Conservation (phyloP, 2,797 vertebrate genomes). For the Lepilemur ruficaudatus region DNA sequence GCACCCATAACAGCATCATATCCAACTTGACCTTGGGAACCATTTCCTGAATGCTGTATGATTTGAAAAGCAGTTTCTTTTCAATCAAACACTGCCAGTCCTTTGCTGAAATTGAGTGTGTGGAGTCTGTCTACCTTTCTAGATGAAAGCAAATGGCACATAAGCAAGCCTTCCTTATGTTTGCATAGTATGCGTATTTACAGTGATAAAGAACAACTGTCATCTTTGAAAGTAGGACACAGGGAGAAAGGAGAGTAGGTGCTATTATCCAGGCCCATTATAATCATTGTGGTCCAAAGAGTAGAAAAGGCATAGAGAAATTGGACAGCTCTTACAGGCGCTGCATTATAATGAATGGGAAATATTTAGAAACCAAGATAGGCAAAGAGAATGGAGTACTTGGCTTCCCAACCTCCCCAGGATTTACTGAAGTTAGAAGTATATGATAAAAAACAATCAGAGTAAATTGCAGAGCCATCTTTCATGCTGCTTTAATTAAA, state of each 20-base stretch:
- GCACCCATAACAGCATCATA: background rate
- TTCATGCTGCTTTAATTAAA: conserved; percentile 64
- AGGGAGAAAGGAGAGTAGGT: background rate
- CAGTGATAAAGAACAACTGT: background rate
- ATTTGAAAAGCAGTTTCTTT: conserved; percentile 12
- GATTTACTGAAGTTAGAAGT: conserved; percentile 37
- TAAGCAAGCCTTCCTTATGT: conserved; percentile 14
- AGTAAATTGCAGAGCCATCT: conserved; percentile 65
- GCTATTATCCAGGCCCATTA: background rate
- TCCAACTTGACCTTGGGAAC: background rate
- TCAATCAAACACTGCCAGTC: background rate
- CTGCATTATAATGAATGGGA: background rate
- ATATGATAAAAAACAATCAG: conserved; percentile 48
- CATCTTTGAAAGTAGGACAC: conserved; percentile 62
- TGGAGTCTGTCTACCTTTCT: background rate
- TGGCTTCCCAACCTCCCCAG: background rate
- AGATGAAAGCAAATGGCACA: background rate
- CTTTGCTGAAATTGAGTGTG: background rate
- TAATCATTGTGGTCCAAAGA: background rate
- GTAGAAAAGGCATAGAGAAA: background rate
- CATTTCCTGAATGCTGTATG: background rate
- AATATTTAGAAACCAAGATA: conserved; percentile 49
- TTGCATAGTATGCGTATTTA: background rate
- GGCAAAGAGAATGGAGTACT: background rate
- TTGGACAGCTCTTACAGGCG: background rate